Conservation (phyloP, 2,797 vertebrate species). For the Macroramphosus scolopax region DNA sequence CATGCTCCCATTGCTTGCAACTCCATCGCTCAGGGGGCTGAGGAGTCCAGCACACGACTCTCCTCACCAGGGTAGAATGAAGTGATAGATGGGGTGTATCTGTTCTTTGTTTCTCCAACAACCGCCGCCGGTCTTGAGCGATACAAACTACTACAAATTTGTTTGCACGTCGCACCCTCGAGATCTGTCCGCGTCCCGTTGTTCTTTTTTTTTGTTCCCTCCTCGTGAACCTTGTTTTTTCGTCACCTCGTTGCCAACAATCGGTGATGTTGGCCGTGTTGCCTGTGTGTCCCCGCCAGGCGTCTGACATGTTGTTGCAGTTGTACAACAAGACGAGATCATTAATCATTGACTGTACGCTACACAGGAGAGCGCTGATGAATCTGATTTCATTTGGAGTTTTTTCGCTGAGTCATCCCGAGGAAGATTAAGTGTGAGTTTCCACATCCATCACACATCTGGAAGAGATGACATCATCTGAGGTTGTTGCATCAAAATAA, state of each 20-base stretch:
- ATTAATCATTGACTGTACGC: constrained; percentile 65
- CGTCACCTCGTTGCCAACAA: constrained; percentile 70
- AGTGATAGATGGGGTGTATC: constrained; percentile 69
- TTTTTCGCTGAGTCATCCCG: constrained; percentile 35
- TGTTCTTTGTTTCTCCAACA: constrained; percentile 60
- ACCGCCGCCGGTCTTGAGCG: constrained; percentile 64
- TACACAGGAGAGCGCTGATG: constrained; percentile 29
- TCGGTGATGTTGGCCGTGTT: constrained; percentile 63
- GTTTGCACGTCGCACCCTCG: constrained; percentile 61
- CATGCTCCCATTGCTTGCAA: too few relatives aligned
- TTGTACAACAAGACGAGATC: constrained; percentile 39
- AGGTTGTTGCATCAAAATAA: constrained; percentile 28
- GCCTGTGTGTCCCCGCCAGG: constrained; percentile 55
- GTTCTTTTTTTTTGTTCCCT: constrained; percentile 14
- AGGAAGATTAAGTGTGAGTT: constrained; percentile 24
- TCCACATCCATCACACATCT: constrained; percentile 27
- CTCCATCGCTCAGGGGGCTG: too few relatives aligned
- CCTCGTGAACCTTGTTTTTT: constrained; percentile 58
- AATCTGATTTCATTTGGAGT: constrained; percentile 14
- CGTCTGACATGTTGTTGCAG: constrained; percentile 47
- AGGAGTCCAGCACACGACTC: too few relatives aligned
- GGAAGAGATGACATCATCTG: constrained; percentile 15
- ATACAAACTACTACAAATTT: constrained; percentile 76
- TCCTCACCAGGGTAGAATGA: too few relatives aligned
- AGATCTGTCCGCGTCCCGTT: constrained; percentile 64